Evolutionary conservation across 2,888 invertebrate species (phyloP).

Genomic region (Sabatieria punctata): DNA sequence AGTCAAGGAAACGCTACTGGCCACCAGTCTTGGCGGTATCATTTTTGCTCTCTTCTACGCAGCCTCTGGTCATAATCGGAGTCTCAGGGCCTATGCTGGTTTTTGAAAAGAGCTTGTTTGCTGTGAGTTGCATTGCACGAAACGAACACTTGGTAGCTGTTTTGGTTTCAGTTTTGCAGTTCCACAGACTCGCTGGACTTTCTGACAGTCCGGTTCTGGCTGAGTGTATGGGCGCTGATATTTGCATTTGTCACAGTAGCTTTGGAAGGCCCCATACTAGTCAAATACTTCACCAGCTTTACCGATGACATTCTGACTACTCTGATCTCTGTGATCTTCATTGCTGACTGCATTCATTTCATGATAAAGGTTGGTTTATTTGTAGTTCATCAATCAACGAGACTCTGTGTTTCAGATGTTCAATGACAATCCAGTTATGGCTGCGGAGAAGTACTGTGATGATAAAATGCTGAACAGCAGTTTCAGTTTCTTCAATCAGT

Average conservation of each 20-base stretch:
- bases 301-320: slow-evolving; percentile 5
- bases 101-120: slow-evolving; percentile 71
- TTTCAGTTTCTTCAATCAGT: no score
- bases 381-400: no score
- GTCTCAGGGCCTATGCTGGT: slow-evolving; percentile 78
- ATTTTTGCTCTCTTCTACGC: slow-evolving; percentile 72
- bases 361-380: background rate
- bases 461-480: no score
- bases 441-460: no score
- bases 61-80: slow-evolving; percentile 85
- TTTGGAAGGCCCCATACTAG: slow-evolving; percentile 1
- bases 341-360: background rate
- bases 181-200: background rate
- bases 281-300: slow-evolving; percentile 7
- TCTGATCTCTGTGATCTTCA: slow-evolving; percentile 4
- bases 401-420: no score
- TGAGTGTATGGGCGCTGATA: background rate
- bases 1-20: slow-evolving; percentile 71
- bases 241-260: background rate
- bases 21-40: slow-evolving; percentile 59
- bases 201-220: slow-evolving; percentile 2
- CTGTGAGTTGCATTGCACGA: no score
- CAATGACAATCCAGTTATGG: no score
- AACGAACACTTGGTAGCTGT: no score
- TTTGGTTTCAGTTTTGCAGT: slow-evolving; percentile 6